Evolutionary conservation across 2,888 invertebrate genomes (phyloP).

Genomic region (Drosophila flavopinicola): DNA sequence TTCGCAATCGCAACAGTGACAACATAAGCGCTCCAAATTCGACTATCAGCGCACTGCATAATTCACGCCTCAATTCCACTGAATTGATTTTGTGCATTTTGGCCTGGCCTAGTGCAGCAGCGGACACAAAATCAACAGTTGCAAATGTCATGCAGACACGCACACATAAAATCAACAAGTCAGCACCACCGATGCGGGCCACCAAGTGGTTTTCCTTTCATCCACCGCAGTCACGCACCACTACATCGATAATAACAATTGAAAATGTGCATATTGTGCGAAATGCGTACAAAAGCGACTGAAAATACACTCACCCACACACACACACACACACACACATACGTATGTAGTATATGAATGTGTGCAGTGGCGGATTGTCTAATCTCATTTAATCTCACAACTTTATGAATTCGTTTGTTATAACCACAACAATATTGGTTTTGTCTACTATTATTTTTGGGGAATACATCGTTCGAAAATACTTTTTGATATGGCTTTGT

Average conservation of each 20-base stretch:
- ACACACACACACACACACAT: not conserved
- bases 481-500: slow-evolving; percentile 1
- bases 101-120: slow-evolving; percentile 11
- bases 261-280: slow-evolving; percentile 42
- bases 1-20: no score
- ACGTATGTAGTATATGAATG: not conserved
- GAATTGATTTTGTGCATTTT: slow-evolving; percentile 42
- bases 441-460: slow-evolving; percentile 1
- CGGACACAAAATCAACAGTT: slow-evolving; percentile 62
- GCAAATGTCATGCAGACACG: slow-evolving; percentile 44
- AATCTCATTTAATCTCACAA: slow-evolving; percentile 14
- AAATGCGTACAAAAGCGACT: slow-evolving; percentile 22
- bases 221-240: slow-evolving; percentile 35
- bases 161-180: slow-evolving; percentile 57
- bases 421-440: slow-evolving; percentile 10
- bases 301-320: slow-evolving; percentile 3
- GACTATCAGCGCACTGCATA: slow-evolving; percentile 49
- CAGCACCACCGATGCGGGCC: slow-evolving; percentile 50
- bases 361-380: slow-evolving; percentile 4
- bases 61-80: slow-evolving; percentile 45
- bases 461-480: not conserved
- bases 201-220: slow-evolving; percentile 26
- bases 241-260: slow-evolving; percentile 60
- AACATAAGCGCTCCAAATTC: slow-evolving; percentile 34
- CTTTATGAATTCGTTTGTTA: slow-evolving; percentile 25